A percentile compares a stretch with the other conserved stretches of the same genome.
Evolutionary conservation across 2,888 invertebrate species (phyloP).

Genomic region (Brachypterus glaber): DNA sequence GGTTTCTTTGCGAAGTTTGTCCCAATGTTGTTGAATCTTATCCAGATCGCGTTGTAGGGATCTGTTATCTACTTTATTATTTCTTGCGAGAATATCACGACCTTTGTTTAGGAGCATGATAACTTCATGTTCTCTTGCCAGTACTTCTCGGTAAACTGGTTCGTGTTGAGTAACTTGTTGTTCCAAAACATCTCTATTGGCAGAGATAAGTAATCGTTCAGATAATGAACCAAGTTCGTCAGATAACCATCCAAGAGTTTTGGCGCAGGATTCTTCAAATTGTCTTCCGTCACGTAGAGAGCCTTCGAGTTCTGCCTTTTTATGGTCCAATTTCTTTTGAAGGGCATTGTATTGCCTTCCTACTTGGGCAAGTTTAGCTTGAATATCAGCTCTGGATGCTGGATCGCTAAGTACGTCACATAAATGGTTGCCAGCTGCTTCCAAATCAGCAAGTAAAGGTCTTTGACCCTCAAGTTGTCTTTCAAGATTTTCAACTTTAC

Average conservation of each 20-base stretch:
- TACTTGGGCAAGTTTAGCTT: conserved; percentile 76
- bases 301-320: conserved; percentile 82
- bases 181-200: conserved; percentile 69
- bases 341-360: conserved; percentile 79
- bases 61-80: conserved; percentile 45
- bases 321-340: conserved; percentile 81
- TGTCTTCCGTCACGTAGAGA: conserved; percentile 71
- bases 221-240: conserved; percentile 68
- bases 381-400: conserved; percentile 82
- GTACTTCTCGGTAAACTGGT: conserved; percentile 80
- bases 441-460: conserved; percentile 77
- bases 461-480: conserved; percentile 82
- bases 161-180: conserved; percentile 84
- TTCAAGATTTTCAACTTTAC: conserved; percentile 80
- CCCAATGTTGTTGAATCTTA: conserved; percentile 85
- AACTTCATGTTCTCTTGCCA: conserved; percentile 84
- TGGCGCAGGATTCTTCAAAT: conserved; percentile 79
- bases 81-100: conserved; percentile 51
- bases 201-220: conserved; percentile 75
- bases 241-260: conserved; percentile 82
- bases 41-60: conserved; percentile 71
- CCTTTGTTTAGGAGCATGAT: conserved; percentile 92
- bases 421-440: conserved; percentile 81
- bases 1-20: conserved; percentile 78
- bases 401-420: conserved; percentile 84